phyloP scores from a whole-genome alignment of 2,888 invertebrate species.

The Metalampra italica region DNA sequence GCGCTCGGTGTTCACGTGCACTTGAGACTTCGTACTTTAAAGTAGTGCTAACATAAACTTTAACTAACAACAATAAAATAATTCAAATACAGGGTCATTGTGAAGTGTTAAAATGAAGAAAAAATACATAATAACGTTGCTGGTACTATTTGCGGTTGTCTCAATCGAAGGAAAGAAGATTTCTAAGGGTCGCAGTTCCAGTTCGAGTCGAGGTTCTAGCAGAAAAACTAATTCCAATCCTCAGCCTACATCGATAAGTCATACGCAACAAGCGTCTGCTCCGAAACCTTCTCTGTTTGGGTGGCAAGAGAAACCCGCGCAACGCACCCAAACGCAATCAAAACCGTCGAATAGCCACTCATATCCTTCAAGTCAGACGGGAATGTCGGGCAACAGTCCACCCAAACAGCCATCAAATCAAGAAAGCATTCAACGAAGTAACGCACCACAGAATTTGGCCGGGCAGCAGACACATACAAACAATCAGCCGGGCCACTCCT shows the following conservation, averaged over 20 bases:
- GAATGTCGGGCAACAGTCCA: slow-evolving; percentile 22
- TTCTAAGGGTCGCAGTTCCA: slow-evolving; percentile 54
- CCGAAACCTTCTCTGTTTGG: slow-evolving; percentile 55
- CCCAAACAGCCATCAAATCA: slow-evolving; percentile 44
- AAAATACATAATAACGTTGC: slow-evolving; percentile 29
- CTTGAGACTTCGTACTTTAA: not conserved
- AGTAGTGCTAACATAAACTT: slow-evolving; percentile 17
- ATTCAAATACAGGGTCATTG: not conserved
- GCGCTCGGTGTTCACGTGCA: slow-evolving; percentile 9
- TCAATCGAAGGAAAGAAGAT: slow-evolving; percentile 52
- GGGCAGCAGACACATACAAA: slow-evolving; percentile 35
- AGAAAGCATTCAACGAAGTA: slow-evolving; percentile 55
- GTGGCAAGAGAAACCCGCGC: slow-evolving; percentile 61
- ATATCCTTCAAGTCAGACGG: slow-evolving; percentile 26
- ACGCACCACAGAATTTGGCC: slow-evolving; percentile 36
- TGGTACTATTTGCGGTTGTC: slow-evolving; percentile 27
- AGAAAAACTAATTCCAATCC: slow-evolving; percentile 49
- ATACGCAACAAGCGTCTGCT: slow-evolving; percentile 47
- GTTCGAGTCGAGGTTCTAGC: slow-evolving; percentile 48
- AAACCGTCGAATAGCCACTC: slow-evolving; percentile 24
- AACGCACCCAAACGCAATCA: slow-evolving; percentile 44
- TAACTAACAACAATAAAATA: not conserved
- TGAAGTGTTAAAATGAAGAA: slow-evolving; percentile 38
- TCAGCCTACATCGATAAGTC: slow-evolving; percentile 60
- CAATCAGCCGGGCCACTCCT: slow-evolving; percentile 44